Evolutionary conservation across 2,888 invertebrate species (phyloP), one percentile per base, ranked within the genome.

Genomic region (Stenotaenia linearis): DNA sequence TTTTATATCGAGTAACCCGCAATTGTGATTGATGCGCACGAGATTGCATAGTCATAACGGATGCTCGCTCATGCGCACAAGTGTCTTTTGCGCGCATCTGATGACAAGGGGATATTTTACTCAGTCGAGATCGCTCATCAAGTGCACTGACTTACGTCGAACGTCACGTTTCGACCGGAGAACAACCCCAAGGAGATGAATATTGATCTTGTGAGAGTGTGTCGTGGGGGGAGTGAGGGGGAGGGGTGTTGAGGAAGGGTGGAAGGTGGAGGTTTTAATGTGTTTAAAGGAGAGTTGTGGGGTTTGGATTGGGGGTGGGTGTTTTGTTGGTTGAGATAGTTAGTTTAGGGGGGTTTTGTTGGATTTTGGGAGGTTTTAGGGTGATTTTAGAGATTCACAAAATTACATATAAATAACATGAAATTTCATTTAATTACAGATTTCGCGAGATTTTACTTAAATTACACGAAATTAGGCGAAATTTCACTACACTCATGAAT

Each of bases 181-280:
- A 56, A 56, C 56, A 56, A 56, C 56, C 56, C 56, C 56, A 56
- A 56, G 56, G 56, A 56, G 56, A 56, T 56, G 56, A 56, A 56
- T 56, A 56, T 56, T 56, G 56, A 56, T 56, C 56, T 56, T 21
- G 56, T 10, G 56, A n/a, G 56, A 23, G 23, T 23, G 56, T 56
- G 18, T 56, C 56, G 23, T 18, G 23, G n/a, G 9, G 18, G 56
- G n/a, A n/a, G 12, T 4, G 7, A 45, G 45, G 45, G 7, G 12
- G 18, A 18, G 10, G 21, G 23, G 56, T 9, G 23, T 21, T 23
- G 56, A 56, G 56, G n/a, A 10, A n/a, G 56, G 56, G 56, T 18
- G 18, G 23, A 56, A 56, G 9, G 21, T 23, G 56, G 56, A 23
- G 15, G 56, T n/a, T n/a, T n/a, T 50, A 15, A 50, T 50, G 50